Base-by-base conservation (phyloP, 2,113 vertebrate species). In the Calyptommatus sinebrachiatus region DNA sequence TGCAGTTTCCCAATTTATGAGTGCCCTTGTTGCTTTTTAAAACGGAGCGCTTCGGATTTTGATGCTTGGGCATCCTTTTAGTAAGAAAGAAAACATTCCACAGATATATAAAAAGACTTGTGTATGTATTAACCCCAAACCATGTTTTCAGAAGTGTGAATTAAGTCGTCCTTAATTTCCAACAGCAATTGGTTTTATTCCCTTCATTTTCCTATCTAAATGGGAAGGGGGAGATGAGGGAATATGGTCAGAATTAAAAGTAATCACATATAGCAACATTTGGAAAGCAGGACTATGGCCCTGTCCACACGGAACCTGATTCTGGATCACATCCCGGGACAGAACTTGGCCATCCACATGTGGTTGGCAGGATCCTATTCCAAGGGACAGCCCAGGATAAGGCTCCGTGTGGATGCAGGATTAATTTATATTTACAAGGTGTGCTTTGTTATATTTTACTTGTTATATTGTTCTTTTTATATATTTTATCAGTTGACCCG, bases 131-230 rank as follows among this genome's bases (percentile, higher is more conserved):
- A 79, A 24, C 74, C 62, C 67, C 18, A 22, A 71, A 50, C 50
- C 5, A 2, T 78, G 65, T 70, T 60, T n/a, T 83, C 79, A 20
- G n/a, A 78, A 76, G 50, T 73, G 69, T 82, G 84, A 88, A 26
- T 0, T 1, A 0, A 45, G 22, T 61, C 78, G 20, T 0, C 45
- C 85, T 88, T 68, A 79, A 79, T 88, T 81, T 85, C 0, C 48
- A 53, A 8, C 65, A 35, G 75, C 2, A 86, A 16, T n/a, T 85
- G 28, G 41, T 26, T 18, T 2, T 1, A 62, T 86, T 80, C 12
- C 24, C 50, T 8, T 4, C 18, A 9, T 24, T 20, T 35, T 9
- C 31, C 31, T 14, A 7, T 5, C 31, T 7, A 69, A n/a, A 77
- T 24, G 29, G 87, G 86, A 24, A 48, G 68, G 50, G 48, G 21